Evolutionary conservation across 2,888 invertebrate genomes (phyloP), one percentile per base, ranked within the genome.

Genomic region (Cheilosia variabilis): DNA sequence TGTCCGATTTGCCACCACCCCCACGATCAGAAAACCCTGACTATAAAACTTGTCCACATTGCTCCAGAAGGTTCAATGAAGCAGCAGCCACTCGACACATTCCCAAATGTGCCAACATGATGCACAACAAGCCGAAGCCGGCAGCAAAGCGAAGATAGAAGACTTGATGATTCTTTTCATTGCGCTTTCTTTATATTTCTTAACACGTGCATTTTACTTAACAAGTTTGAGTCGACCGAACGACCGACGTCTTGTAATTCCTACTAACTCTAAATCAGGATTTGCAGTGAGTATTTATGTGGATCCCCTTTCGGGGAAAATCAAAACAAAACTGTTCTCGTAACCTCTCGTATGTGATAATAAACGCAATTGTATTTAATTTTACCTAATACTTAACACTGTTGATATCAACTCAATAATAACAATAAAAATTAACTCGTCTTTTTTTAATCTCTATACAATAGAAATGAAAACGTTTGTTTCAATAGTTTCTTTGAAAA

Each of bases 11-110:
- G 57, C 97, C 97, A 0, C 98, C 98, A 0, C 98, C 98, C 0
- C 97, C 98, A 1, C 97, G 97, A 0, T 95, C 96, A 0, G 96
- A 96, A 91, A 98, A 97, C 90, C 96, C 97, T 0, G 97, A 98
- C 93, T 98, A 98, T 93, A 94, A 97, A 24, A 95, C 95, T 90
- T 98, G 98, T 90, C 98, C 98, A 0, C 96, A 97, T 93, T 98
- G 98, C 92, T 93, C 93, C 34, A 94, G 98, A 0, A 95, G 96
- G 89, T 98, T 98, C 93, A 97, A 96, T 93, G 94, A 96, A 89
- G 93, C 93, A 0, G 97, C 97, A 0, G 98, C 98, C 1, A 96
- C 96, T 88, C 93, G 98, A 34, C 98, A 98, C 93, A 98, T 98
- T 88, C 98, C 98, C 63, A 96, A 97, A 93, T 98, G 98, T 93